Percentiles rank a stretch among this genome's conserved stretches.
Conservation (phyloP, 2,797 vertebrate species). For the Varecia variegata region DNA sequence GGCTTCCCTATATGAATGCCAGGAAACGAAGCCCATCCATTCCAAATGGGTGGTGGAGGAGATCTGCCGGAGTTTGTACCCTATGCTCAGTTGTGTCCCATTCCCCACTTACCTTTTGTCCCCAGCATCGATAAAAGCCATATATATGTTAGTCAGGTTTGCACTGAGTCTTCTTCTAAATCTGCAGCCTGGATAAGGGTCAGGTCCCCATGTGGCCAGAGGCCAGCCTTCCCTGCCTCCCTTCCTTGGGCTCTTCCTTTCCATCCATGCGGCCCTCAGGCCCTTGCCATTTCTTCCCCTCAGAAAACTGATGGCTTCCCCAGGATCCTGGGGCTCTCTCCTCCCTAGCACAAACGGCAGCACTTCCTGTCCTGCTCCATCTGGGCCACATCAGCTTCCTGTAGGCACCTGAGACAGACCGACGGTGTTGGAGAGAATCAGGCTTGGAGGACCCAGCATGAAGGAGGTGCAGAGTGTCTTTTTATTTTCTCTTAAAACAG, state of each 20-base stretch:
- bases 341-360: not conserved
- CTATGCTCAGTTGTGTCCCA: not conserved
- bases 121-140: conserved; percentile 71
- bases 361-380: not conserved
- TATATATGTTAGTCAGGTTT: conserved; percentile 63
- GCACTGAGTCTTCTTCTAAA: conserved; percentile 38
- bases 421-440: not conserved
- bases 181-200: not conserved
- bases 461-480: not conserved
- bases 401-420: not conserved
- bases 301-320: not conserved
- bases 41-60: not conserved
- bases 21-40: not conserved
- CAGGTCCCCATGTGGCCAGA: not conserved
- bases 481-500: not conserved
- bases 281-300: not conserved
- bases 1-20: not conserved
- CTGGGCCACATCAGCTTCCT: not conserved
- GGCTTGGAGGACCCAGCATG: not conserved
- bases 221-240: not conserved
- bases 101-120: not conserved
- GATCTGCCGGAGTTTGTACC: not conserved
- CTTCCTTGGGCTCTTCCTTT: not conserved
- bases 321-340: not conserved
- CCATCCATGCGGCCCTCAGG: not conserved